A percentile compares a stretch with the other conserved stretches of the same genome.
Conservation (phyloP, 64 coral and sea anemone species). For the Actinia equina region DNA sequence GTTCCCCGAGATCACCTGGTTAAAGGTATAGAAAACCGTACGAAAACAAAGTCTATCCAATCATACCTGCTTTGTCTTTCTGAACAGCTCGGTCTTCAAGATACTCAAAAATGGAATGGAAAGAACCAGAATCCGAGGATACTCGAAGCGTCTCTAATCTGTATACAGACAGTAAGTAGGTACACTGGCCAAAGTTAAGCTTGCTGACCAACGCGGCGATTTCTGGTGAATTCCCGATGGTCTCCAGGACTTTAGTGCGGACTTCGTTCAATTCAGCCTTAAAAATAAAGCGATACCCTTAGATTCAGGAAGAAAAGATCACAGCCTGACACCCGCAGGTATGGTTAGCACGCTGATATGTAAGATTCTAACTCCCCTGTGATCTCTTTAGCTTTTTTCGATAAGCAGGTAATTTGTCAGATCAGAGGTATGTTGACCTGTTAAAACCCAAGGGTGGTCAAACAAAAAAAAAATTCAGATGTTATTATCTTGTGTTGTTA, state of each 20-base stretch:
- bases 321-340: neutral
- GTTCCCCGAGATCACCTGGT: too few relatives aligned
- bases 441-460: too few relatives aligned
- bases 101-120: conserved; percentile 91
- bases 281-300: neutral
- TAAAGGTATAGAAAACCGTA: neutral
- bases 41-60: neutral
- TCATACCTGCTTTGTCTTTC: conserved; percentile 96
- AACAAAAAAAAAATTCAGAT: too few relatives aligned
- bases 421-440: too few relatives aligned
- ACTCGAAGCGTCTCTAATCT: conserved; percentile 85
- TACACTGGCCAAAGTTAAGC: conserved; percentile 95
- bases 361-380: too few relatives aligned
- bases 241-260: conserved; percentile 67
- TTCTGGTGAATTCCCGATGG: conserved; percentile 69
- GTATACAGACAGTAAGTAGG: conserved; percentile 93
- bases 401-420: too few relatives aligned
- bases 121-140: conserved; percentile 74
- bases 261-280: conserved; percentile 92
- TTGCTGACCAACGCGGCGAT: conserved; percentile 78
- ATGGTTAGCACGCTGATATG: too few relatives aligned
- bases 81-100: conserved; percentile 91
- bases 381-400: too few relatives aligned
- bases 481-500: too few relatives aligned
- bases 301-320: neutral